These are phyloP conservation scores for Actenoides hombroni DNA, from an alignment of 2,113 vertebrate species.

Conservation along the genomic window DNA sequence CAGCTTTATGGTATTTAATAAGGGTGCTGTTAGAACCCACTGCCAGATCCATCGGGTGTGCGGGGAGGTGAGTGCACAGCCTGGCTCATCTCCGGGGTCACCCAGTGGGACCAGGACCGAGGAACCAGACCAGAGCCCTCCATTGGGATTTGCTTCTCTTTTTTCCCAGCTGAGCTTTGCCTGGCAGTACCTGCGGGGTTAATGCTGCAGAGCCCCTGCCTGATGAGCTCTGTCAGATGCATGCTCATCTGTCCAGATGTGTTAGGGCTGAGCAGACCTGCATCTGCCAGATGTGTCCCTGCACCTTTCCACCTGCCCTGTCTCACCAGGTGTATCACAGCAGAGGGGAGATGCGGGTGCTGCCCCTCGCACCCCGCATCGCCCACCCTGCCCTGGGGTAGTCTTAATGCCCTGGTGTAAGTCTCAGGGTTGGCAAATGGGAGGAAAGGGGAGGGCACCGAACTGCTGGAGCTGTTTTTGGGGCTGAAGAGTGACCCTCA, in stretches of 20 bases:
- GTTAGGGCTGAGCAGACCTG: neutral
- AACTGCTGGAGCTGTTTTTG: neutral
- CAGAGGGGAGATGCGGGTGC: rapidly evolving
- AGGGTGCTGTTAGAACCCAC: rapidly evolving
- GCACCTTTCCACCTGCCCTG: rapidly evolving
- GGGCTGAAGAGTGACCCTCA: neutral
- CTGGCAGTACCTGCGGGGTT: rapidly evolving
- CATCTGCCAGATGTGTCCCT: neutral
- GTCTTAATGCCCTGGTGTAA: rapidly evolving
- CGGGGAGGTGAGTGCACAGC: neutral
- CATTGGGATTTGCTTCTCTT: neutral
- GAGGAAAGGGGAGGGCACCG: no score
- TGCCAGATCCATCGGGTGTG: rapidly evolving
- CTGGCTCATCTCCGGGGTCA: rapidly evolving
- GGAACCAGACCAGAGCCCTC: neutral
- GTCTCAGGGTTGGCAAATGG: neutral
- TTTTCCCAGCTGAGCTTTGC: neutral
- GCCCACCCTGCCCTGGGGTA: rapidly evolving
- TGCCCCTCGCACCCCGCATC: neutral
- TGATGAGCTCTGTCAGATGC: neutral
- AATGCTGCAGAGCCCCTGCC: neutral
- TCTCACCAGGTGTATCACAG: rapidly evolving
- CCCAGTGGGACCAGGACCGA: neutral
- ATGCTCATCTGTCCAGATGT: constrained; percentile 3
- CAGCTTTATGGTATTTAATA: rapidly evolving